These are phyloP conservation scores for Gerris buenoi DNA, from an alignment of 1,140 invertebrate species.

Conservation along the genomic window DNA sequence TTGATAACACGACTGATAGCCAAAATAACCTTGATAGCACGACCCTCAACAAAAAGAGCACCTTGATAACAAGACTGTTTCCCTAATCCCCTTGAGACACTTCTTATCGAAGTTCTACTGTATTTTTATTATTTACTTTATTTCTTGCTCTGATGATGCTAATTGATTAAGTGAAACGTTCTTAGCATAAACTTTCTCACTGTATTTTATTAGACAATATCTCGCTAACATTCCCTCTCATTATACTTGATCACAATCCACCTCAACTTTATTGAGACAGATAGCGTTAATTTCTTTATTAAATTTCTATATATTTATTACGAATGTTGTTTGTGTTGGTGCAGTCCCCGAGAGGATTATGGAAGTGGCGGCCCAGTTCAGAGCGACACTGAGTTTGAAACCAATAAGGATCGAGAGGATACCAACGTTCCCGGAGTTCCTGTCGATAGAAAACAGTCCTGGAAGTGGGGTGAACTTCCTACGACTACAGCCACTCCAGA, in stretches of 20 bases:
- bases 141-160: too few relatives aligned
- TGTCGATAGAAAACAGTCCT: slow-evolving; percentile 44
- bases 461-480: slow-evolving; percentile 96
- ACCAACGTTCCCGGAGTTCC: slow-evolving; percentile 12
- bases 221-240: too few relatives aligned
- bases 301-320: slow-evolving; percentile 3
- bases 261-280: background rate
- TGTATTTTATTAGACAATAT: too few relatives aligned
- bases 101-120: too few relatives aligned
- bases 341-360: slow-evolving; percentile 48
- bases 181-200: too few relatives aligned
- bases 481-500: slow-evolving; percentile 25
- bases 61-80: too few relatives aligned
- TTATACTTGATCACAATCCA: background rate
- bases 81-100: too few relatives aligned
- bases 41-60: too few relatives aligned
- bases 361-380: slow-evolving; percentile 68
- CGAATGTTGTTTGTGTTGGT: slow-evolving; percentile 24
- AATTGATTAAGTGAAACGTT: too few relatives aligned
- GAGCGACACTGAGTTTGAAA: slow-evolving; percentile 87
- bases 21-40: too few relatives aligned
- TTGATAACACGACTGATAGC: too few relatives aligned
- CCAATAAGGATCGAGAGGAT: slow-evolving; percentile 37
- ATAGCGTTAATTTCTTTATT: background rate
- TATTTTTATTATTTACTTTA: too few relatives aligned